Evolutionary conservation across 2,797 vertebrate genomes (phyloP), one percentile per base, ranked within the genome.

Genomic region (Tympanoctomys barrerae): DNA sequence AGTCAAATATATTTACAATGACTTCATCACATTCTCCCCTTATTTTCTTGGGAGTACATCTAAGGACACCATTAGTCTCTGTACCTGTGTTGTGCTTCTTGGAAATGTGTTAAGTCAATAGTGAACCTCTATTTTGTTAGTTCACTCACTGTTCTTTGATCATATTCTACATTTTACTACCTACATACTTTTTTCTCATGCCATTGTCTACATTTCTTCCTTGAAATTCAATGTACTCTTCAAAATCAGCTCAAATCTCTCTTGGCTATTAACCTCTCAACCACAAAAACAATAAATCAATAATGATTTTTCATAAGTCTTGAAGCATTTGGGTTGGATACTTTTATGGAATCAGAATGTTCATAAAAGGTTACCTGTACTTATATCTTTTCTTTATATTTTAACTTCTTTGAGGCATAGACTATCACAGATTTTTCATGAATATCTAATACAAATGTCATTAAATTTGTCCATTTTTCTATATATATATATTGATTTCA

Each of bases 381-480:
- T 89, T 26, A 79, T 49, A 94, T 82, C 73, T 79, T 79, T 59
- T 95, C 26, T 91, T 39, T 87, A 21, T 73, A 81, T 93, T 96
- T 61, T 87, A 90, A 59, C 86, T 52, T 59, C 14, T 77, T 90
- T 36, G 91, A 96, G 46, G 66, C 62, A 94, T 57, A 59, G 18
- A 88, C 64, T 61, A 36, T 52, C 80, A 81, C 73, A 85, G 87
- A 88, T n/a, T 86, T 73, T n/a, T 93, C 57, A 62, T 14, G 91
- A 68, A 59, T 68, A 16, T 28, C 87, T 82, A 94, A 86, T 28
- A 83, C 31, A 89, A 78, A 95, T 78, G n/a, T 64, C 39, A 88
- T 61, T 88, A 81, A 7, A 86, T 78, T 95, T 78, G n/a, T 54
- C 61, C 71, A 87, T 87, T 14, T 70, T 87, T 82, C 64, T 70